Conservation (phyloP, 2,113 vertebrate genomes). For the Cygnus atratus region DNA sequence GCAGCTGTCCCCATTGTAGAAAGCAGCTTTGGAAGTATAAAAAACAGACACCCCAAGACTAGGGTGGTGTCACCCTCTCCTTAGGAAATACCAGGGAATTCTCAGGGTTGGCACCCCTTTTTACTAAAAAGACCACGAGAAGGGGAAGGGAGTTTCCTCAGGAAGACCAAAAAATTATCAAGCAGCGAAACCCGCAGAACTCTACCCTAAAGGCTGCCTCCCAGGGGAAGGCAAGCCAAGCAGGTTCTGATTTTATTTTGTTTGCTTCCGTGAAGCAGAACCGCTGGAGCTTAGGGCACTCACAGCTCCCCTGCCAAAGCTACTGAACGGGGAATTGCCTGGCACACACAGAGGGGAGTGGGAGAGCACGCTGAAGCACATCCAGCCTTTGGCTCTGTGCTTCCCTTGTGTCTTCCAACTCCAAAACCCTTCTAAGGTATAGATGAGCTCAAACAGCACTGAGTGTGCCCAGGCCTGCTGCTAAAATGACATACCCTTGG, state of each 20-base stretch:
- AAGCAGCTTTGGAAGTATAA: background rate
- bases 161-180: background rate
- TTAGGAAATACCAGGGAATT: background rate
- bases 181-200: background rate
- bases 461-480: background rate
- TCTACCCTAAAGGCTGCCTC: background rate
- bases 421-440: background rate
- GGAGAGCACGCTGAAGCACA: background rate
- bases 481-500: background rate
- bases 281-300: background rate
- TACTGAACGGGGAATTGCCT: background rate
- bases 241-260: background rate
- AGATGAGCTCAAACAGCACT: background rate
- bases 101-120: background rate
- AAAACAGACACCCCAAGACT: rapidly evolving
- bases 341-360: background rate
- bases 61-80: background rate
- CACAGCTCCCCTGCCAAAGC: background rate
- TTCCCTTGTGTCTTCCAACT: background rate
- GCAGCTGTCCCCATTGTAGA: rapidly evolving
- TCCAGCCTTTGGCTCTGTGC: background rate
- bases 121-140: background rate
- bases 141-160: background rate
- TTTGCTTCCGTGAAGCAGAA: background rate
- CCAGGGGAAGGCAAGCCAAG: background rate